Base-by-base conservation (phyloP, 1,140 invertebrate species). In the Ooceraea biroi region DNA sequence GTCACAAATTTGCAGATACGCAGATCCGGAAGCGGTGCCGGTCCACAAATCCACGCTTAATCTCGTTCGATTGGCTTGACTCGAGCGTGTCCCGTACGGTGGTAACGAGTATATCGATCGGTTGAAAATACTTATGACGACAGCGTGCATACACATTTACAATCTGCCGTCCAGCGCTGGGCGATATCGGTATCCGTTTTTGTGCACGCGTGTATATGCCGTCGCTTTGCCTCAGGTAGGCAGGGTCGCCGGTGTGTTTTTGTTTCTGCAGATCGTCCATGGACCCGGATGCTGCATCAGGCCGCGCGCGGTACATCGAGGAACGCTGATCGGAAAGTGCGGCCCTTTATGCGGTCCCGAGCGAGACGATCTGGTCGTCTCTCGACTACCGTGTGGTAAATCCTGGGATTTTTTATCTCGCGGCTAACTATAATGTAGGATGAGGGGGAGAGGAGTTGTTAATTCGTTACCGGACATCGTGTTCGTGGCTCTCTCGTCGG, bases 51-150 rank as follows among this genome's bases (percentile, higher is more conserved):
- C n/a, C n/a, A 71, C 1, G 25, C 25, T 69, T 71, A 69, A 57
- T 78, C 76, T 46, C 36, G 68, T 71, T 80, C 76, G 65, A 80
- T 80, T 46, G 50, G 22, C 3, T 65, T 25, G 65, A 27, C 30
- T n/a, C 50, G 30, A 69, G 36, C 69, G 36, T 78, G 30, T 78
- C 50, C 27, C 52, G 36, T 5, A 44, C 63, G 25, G 19, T 46
- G 44, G 76, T 57, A 44, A 57, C 22, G 76, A 69, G n/a, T 71
- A 58, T 80, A 80, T 80, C 76, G 65, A 80, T 80, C 63, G 76
- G 22, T 78, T 36, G 36, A 80, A 80, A 58, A 80, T 80, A 80
- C 52, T 80, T 71, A 55, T 80, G 65, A 80, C 48, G 76, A 71
- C 48, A 57, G 50, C 65, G 5, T 46, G 65, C 17, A 27, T 44